Base-by-base conservation (phyloP, 2,888 invertebrate genomes). In the Drymonia ruficornis region DNA sequence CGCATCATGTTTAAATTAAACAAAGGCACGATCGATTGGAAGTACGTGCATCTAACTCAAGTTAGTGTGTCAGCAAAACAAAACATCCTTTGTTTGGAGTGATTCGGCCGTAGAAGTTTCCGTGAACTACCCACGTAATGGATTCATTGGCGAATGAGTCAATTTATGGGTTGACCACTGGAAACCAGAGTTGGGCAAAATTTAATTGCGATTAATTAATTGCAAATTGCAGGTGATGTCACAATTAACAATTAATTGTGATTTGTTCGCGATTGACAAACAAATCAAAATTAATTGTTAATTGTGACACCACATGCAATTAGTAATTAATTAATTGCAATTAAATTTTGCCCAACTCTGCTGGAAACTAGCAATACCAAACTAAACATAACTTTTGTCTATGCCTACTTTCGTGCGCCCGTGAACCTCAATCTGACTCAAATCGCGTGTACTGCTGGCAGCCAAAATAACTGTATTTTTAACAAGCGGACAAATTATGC, bases 391-490 rank as follows among this genome's bases (percentile, higher is more conserved):
- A n/a, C n/a, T 1, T 9, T 31, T 7, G 9, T 31, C 12, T 40
- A 16, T 40, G n/a, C 15, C 38, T 7, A 23, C 23, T 4, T 23
- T 23, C 7, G n/a, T 23, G 4, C 23, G 7, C 23, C n/a, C 15
- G 38, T 8, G 13, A 15, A 38, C 11, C 31, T 1, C 31, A 3
- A 11, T 31, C 18, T 7, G 18, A 18, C 42, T 18, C 18, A 42
- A 18, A 42, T 63, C 54, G 66, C 52, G 55, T 58, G 55, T n/a
- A n/a, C 52, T 46, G 54, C 38, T 56, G 54, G 59, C 59, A 50
- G 56, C 53, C 52, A 50, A 61, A 53, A 48, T 73, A 74, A 72
- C 73, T 63, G 73, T 70, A 62, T 42, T 64, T 61, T 46, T 50
- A 59, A 52, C 50, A 46, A 63, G 64, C 59, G 57, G 55, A 56